Evolutionary conservation across 2,888 invertebrate genomes (phyloP), one percentile per base, ranked within the genome.

Genomic region (Lithophane leautieri): DNA sequence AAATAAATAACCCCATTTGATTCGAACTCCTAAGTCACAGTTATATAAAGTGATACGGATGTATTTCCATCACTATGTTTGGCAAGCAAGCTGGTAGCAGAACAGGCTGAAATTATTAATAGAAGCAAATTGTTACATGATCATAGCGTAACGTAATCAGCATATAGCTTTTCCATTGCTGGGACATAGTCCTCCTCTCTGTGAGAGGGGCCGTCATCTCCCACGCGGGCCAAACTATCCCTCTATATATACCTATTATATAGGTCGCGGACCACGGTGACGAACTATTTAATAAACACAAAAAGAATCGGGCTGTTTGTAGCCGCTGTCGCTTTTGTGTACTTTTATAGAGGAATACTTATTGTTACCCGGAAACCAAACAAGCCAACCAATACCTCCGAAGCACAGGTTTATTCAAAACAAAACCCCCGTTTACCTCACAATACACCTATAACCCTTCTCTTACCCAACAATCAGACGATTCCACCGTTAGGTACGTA

Each of bases 381-480:
- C 19, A 22, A 47, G 28, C 40, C 7, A n/a, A 47, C 28, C 9
- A 56, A 3, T 11, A n/a, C 19, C 19, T 54, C 12, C 14, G 0
- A 72, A 61, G 28, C 34, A 56, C 28, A 40, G 50, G 16, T 79
- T 66, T 50, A 66, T 66, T 76, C 25, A 61, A 81, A 60, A 44
- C 58, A 52, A 34, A 44, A 19, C 25, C 40, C 28, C 56, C n/a
- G n/a, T 69, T 56, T 63, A 56, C 28, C 68, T 34, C 50, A 56
- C 66, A 47, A 28, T 40, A 58, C 66, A 52, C 42, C 54, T 67
- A 34, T 42, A 70, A 58, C 69, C 69, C 34, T 78, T 66, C 66
- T 65, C 58, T 73, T 54, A 47, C 66, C 34, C 42, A 63, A 73
- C 83, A 79, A 79, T 73, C 73, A 81, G 73, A 70, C 56, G 60